Evolutionary conservation across 2,888 invertebrate species (phyloP).

Genomic region (Thecocarcelia acutangulata): DNA sequence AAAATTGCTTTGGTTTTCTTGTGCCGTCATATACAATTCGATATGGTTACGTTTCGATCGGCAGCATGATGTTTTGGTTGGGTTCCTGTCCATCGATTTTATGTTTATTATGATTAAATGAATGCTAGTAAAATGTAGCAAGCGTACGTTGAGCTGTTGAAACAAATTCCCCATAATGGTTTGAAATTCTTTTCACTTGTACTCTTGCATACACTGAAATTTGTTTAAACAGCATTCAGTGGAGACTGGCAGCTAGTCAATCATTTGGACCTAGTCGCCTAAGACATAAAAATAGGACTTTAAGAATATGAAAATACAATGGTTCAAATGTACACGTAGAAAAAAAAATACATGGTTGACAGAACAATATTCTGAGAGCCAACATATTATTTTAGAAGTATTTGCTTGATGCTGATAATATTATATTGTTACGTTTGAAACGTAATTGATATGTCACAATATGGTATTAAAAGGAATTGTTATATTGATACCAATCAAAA

Average conservation of each 20-base stretch:
- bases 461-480: no score
- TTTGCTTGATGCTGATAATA: no score
- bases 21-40: conserved; percentile 36
- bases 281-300: conserved; percentile 21
- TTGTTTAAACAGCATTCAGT: neutral
- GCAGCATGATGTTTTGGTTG: conserved; percentile 45
- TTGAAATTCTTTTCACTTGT: conserved; percentile 33
- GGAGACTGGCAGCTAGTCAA: conserved; percentile 6
- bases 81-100: conserved; percentile 33
- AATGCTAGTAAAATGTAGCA: no score
- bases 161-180: conserved; percentile 53
- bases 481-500: no score
- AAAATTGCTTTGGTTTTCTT: no score
- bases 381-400: no score
- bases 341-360: no score
- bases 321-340: neutral
- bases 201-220: conserved; percentile 1
- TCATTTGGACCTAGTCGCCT: neutral
- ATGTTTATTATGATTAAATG: no score
- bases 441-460: no score
- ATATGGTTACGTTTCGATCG: conserved; percentile 59
- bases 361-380: no score
- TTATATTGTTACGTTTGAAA: no score
- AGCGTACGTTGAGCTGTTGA: neutral
- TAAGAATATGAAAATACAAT: conserved; percentile 50